Conservation (phyloP, 2,113 vertebrate species). For the Leucopternis melanops region DNA sequence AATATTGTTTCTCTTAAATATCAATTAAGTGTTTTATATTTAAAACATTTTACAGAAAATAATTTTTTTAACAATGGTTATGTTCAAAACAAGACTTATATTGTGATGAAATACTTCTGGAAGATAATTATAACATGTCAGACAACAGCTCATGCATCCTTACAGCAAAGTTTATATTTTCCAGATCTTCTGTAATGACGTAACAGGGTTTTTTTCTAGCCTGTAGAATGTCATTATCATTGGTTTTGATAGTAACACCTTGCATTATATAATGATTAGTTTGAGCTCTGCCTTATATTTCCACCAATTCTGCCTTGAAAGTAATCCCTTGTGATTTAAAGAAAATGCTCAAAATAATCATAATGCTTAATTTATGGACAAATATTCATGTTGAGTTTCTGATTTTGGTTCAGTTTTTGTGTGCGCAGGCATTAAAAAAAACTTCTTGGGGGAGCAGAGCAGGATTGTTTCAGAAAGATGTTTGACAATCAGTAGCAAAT, state of each 20-base stretch:
- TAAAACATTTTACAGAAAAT: background rate
- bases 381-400: background rate
- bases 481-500: background rate
- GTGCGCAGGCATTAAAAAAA: background rate
- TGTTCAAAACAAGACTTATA: background rate
- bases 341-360: background rate
- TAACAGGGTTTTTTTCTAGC: background rate
- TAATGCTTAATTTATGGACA: background rate
- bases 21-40: background rate
- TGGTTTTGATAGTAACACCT: background rate
- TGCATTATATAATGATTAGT: background rate
- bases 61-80: background rate
- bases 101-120: background rate
- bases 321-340: background rate
- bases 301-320: background rate
- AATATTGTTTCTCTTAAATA: background rate
- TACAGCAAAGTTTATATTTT: background rate
- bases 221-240: background rate
- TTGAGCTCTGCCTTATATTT: background rate
- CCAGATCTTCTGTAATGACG: background rate
- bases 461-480: background rate
- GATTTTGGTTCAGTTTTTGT: background rate
- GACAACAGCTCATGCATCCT: accelerated
- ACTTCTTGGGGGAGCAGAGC: background rate
- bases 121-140: background rate